These are phyloP conservation scores for Rhabdophis nuchalis DNA, from an alignment of 2,797 vertebrate genomes.

Conservation along the genomic window DNA sequence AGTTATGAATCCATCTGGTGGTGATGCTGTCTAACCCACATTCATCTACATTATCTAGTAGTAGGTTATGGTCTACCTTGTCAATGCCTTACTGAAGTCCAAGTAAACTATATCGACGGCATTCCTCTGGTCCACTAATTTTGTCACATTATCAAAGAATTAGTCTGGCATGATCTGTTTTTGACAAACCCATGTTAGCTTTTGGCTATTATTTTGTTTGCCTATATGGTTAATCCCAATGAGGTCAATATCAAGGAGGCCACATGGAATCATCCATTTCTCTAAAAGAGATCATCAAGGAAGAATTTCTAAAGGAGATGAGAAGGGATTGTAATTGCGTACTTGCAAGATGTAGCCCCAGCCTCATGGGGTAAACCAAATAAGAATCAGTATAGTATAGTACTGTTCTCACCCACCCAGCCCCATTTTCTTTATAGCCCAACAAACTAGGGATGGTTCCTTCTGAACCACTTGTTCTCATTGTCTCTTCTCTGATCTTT, in stretches of 20 bases:
- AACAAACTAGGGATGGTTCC: neutral
- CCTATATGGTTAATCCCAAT: neutral
- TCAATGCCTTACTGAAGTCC: no score
- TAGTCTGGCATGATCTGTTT: no score
- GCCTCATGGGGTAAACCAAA: neutral
- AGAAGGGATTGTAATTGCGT: neutral
- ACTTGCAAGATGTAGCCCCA: neutral
- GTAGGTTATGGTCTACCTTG: no score
- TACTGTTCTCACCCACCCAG: neutral
- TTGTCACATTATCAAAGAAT: no score
- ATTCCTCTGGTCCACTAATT: no score
- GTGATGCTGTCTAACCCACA: no score
- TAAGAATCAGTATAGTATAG: neutral
- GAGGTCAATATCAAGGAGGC: neutral
- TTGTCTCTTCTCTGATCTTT: neutral
- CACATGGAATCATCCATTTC: neutral
- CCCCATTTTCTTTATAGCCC: neutral
- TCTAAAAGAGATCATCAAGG: neutral
- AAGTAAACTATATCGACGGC: no score
- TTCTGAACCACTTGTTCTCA: neutral
- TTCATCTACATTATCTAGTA: no score
- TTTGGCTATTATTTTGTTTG: no score
- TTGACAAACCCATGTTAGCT: no score
- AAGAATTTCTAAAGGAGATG: neutral
- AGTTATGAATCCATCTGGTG: no score